Base-by-base conservation (phyloP, 2,888 invertebrate species). In the Acheta domesticus region DNA sequence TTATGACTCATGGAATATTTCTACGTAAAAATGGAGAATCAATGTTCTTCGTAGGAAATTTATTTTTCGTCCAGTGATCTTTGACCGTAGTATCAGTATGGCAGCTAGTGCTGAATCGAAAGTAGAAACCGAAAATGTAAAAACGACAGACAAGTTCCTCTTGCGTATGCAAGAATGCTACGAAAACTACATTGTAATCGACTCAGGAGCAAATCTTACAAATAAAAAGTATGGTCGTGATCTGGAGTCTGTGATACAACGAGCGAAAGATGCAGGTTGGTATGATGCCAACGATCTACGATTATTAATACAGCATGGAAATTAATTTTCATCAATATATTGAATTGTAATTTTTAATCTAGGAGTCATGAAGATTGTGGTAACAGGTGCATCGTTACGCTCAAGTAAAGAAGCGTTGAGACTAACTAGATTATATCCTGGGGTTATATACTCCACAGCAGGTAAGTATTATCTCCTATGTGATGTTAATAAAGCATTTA, bases 361-460 rank as follows among this genome's bases (percentile, higher is more conserved):
- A 95, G 95, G 97, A 84, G 96, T 97, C 85, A 95, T 95, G 87
- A 97, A 97, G 88, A 94, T 97, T 82, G 95, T 97, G 93, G 96
- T 97, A 81, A 96, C 95, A 79, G 96, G 96, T 77, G 95, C 95
- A 83, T 96, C 96, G 83, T 92, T 96, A 80, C 92, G 94, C 86
- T 93, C 93, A 80, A 96, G 96, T 86, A 96, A 96, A 88, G 97
- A 97, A 89, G 96, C 96, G 79, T 88, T 97, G 82, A 91, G 96
- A 86, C 89, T 97, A 83, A 95, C 96, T 80, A 91, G 96, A 85
- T 93, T 97, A 84, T 96, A 96, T 88, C 96, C 97, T 80, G 94
- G 95, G 84, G 93, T 93, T 75, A 91, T 97, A 83, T 97, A 96
- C 88, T 96, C 95, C 79, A 96, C 96, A 83, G 96, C 96, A 86